These are phyloP conservation scores for Sialis lutaria DNA, from an alignment of 2,888 invertebrate species.

Conservation along the genomic window DNA sequence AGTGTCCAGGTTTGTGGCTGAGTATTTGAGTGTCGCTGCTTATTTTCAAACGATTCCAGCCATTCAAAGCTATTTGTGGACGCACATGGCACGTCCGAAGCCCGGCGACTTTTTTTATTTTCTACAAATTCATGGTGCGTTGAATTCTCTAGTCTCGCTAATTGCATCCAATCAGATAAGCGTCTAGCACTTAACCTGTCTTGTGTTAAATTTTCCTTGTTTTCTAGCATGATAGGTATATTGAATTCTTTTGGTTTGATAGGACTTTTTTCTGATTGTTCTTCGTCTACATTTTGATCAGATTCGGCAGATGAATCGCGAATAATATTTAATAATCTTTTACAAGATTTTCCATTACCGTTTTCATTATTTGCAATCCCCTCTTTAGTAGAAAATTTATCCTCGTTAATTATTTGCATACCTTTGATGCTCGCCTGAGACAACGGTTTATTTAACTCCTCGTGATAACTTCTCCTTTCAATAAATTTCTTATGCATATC, in stretches of 20 bases:
- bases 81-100: not conserved
- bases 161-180: slow-evolving; percentile 31
- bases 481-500: slow-evolving; percentile 53
- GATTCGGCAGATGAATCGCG: slow-evolving; percentile 21
- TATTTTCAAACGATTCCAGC: slow-evolving; percentile 1
- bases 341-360: slow-evolving; percentile 18
- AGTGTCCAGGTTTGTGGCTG: not conserved
- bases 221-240: not conserved
- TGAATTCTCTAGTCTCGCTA: slow-evolving; percentile 19
- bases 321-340: slow-evolving; percentile 43
- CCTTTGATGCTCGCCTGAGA: not conserved
- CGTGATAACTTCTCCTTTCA: slow-evolving; percentile 31
- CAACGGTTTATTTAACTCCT: slow-evolving; percentile 6
- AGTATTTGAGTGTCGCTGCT: not conserved
- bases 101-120: not conserved
- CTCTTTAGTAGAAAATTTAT: slow-evolving; percentile 2
- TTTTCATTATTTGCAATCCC: slow-evolving; percentile 2
- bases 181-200: slow-evolving; percentile 21
- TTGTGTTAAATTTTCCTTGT: not conserved
- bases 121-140: not conserved
- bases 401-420: slow-evolving; percentile 5
- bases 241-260: not conserved
- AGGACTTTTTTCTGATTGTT: too few species aligned
- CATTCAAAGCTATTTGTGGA: slow-evolving; percentile 1
- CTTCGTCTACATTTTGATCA: not conserved